Percentiles rank a stretch among this genome's conserved stretches.
Conservation (phyloP, 2,888 invertebrate genomes). For the Autographa gamma region DNA sequence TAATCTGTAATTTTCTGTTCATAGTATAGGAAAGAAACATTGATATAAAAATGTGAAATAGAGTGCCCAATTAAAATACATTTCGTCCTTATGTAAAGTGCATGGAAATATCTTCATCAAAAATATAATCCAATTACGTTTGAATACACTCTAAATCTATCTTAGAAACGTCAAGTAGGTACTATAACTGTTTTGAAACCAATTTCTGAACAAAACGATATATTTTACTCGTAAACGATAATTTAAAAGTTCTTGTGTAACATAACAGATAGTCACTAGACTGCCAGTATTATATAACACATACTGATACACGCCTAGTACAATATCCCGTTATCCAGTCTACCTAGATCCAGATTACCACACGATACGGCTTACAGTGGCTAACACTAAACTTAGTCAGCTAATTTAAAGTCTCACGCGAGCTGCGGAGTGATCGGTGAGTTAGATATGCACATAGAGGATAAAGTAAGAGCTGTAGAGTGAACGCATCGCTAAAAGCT, state of each 20-base stretch:
- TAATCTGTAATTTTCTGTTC: no score
- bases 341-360: background rate
- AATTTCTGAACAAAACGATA: background rate
- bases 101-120: no score
- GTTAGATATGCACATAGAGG: constrained; percentile 42
- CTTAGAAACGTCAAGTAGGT: no score
- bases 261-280: background rate
- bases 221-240: background rate
- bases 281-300: background rate
- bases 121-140: no score
- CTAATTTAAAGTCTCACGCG: constrained; percentile 64
- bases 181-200: no score
- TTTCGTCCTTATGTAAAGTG: no score
- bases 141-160: no score
- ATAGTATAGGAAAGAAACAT: no score
- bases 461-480: no score
- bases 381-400: constrained; percentile 41
- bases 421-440: constrained; percentile 56
- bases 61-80: no score
- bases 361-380: constrained; percentile 32
- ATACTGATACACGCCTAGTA: background rate
- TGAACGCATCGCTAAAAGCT: no score
- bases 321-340: constrained; percentile 17
- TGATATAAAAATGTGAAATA: no score
- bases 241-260: background rate